phyloP scores from a whole-genome alignment of 1,140 invertebrate genomes.

The Dermatophagoides farinae region DNA sequence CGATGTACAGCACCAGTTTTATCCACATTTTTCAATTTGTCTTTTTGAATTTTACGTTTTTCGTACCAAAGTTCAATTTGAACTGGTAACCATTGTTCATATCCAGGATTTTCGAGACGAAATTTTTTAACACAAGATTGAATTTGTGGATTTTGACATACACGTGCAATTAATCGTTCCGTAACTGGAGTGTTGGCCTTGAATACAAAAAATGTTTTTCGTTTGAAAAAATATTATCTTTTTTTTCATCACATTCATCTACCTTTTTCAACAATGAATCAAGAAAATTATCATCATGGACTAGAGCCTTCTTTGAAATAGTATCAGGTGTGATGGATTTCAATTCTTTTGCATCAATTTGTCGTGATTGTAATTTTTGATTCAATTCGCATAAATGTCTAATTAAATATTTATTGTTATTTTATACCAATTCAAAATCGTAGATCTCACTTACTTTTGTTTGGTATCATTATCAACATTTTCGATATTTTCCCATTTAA shows the following conservation, averaged over 20 bases:
- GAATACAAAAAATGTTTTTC: neutral
- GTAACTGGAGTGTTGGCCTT: neutral
- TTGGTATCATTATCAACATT: neutral
- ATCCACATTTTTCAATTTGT: neutral
- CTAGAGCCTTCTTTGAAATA: constrained; percentile 1
- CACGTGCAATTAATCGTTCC: neutral
- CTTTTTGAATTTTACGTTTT: too few relatives aligned
- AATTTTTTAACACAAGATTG: neutral
- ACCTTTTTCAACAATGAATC: neutral
- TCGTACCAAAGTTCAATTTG: constrained; percentile 4
- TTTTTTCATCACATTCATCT: neutral
- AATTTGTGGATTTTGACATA: neutral
- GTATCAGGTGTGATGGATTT: neutral
- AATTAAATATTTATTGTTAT: neutral
- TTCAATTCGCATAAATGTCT: neutral
- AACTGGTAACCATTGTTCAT: constrained; percentile 3
- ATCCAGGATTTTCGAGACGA: constrained; percentile 7
- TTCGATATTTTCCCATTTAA: neutral
- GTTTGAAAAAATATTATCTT: too few relatives aligned
- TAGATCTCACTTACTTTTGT: neutral
- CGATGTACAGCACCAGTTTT: neutral
- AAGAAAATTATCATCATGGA: neutral
- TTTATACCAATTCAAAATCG: too few relatives aligned
- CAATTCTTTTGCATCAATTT: neutral
- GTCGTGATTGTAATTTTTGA: neutral